Evolutionary conservation across 2,888 invertebrate species (phyloP).

Genomic region (Periphyllus acericola): DNA sequence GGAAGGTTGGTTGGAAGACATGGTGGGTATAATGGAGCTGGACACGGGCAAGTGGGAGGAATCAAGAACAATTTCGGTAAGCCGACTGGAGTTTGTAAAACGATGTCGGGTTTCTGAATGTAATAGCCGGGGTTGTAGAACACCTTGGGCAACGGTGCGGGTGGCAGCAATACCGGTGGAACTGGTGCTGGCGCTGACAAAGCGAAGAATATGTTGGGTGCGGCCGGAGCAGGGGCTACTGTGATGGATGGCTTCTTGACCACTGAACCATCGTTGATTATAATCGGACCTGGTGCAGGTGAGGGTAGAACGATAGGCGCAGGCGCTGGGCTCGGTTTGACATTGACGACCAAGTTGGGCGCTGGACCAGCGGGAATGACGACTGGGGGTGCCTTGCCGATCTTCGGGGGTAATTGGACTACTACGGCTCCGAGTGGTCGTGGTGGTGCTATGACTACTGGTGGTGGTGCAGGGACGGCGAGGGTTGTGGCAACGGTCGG

Average conservation of each 20-base stretch:
- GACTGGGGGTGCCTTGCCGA: not conserved
- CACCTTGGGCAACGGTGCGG: slow-evolving; percentile 11
- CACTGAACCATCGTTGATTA: not conserved
- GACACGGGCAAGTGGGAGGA: not conserved
- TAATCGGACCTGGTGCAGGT: not conserved
- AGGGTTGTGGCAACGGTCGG: slow-evolving; percentile 9
- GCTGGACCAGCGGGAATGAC: slow-evolving; percentile 31
- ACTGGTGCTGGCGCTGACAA: not conserved
- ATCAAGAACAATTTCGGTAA: slow-evolving; percentile 36
- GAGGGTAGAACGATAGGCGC: not conserved
- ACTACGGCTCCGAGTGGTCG: slow-evolving; percentile 1
- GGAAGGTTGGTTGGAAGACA: not conserved
- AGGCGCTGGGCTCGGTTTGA: not conserved
- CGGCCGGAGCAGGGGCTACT: not conserved
- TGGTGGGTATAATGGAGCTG: not conserved
- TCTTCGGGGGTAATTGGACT: slow-evolving; percentile 1
- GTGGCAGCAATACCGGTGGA: slow-evolving; percentile 26
- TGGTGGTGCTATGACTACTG: slow-evolving; percentile 6
- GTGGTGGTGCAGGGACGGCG: not conserved
- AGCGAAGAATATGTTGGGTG: slow-evolving; percentile 7
- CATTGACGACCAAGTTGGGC: slow-evolving; percentile 10
- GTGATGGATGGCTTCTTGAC: not conserved
- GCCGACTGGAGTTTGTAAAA: slow-evolving; percentile 15
- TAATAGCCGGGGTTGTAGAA: slow-evolving; percentile 26
- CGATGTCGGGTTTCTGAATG: slow-evolving; percentile 38